These are phyloP conservation scores for Pollenia griseotomentosa DNA, from an alignment of 2,888 invertebrate species.

Conservation along the genomic window DNA sequence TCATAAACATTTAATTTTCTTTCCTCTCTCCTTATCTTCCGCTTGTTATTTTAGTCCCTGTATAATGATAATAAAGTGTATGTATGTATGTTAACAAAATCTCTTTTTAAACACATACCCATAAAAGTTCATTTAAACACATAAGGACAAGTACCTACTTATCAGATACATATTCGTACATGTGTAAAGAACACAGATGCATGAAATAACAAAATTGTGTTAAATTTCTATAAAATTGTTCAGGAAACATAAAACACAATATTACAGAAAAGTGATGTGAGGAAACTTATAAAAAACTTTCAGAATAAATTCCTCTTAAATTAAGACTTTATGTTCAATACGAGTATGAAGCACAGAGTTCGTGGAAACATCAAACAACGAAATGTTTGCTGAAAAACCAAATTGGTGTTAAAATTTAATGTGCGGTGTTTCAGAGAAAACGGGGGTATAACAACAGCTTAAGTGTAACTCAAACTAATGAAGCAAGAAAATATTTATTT, in stretches of 20 bases:
- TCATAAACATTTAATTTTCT: background rate
- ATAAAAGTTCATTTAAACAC: constrained; percentile 1
- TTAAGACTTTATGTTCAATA: background rate
- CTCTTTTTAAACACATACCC: constrained; percentile 35
- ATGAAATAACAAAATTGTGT: background rate
- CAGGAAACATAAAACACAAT: background rate
- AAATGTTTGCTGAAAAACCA: background rate
- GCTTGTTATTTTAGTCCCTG: background rate
- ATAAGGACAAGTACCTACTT: background rate
- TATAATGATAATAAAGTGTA: constrained; percentile 12
- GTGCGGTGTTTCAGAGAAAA: background rate
- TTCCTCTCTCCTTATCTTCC: background rate
- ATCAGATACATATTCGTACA: background rate
- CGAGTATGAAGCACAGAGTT: background rate
- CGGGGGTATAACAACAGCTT: background rate
- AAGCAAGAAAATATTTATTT: constrained; percentile 16
- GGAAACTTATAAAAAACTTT: background rate
- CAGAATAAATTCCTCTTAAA: constrained; percentile 5
- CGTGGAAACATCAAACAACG: background rate
- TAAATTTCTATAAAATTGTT: constrained; percentile 11
- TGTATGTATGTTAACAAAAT: constrained; percentile 32
- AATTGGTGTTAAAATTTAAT: background rate
- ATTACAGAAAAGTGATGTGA: background rate
- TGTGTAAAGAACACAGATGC: background rate
- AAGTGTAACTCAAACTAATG: constrained; percentile 33